phyloP scores from a whole-genome alignment of 2,888 invertebrate species.

The Ormia ochracea region DNA sequence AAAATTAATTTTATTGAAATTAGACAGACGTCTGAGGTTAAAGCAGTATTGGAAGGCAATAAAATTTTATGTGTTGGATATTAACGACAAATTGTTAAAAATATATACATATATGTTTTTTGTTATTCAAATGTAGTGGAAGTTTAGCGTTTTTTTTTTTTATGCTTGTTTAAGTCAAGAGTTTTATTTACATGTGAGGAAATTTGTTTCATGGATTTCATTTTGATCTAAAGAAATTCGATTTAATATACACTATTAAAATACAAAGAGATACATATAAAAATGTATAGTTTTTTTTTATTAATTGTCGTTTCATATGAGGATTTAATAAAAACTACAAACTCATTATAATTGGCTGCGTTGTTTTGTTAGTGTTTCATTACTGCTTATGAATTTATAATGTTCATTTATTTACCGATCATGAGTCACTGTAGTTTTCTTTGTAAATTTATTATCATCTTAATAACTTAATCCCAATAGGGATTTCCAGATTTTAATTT shows the following conservation, averaged over 20 bases:
- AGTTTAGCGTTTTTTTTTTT: constrained; percentile 2
- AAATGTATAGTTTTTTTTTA: neutral
- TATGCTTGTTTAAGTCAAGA: constrained; percentile 1
- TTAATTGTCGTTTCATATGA: neutral
- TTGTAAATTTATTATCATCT: neutral
- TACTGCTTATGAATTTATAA: neutral
- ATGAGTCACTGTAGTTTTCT: constrained; percentile 16
- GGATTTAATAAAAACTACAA: neutral
- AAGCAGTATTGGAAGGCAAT: no score
- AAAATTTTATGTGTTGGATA: no score
- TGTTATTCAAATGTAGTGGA: neutral
- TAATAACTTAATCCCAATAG: neutral
- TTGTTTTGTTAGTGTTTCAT: neutral
- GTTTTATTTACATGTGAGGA: neutral
- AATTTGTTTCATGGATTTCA: neutral
- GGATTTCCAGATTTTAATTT: constrained; percentile 23
- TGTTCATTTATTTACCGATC: no score
- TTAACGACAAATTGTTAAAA: no score
- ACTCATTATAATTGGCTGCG: neutral
- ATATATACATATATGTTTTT: neutral
- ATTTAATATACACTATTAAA: neutral
- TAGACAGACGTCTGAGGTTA: no score
- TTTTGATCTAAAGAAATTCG: constrained; percentile 1
- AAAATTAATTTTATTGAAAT: no score
- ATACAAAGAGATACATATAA: neutral